These are phyloP conservation scores for Arizona elegans DNA, from an alignment of 2,113 vertebrate species.

Conservation along the genomic window DNA sequence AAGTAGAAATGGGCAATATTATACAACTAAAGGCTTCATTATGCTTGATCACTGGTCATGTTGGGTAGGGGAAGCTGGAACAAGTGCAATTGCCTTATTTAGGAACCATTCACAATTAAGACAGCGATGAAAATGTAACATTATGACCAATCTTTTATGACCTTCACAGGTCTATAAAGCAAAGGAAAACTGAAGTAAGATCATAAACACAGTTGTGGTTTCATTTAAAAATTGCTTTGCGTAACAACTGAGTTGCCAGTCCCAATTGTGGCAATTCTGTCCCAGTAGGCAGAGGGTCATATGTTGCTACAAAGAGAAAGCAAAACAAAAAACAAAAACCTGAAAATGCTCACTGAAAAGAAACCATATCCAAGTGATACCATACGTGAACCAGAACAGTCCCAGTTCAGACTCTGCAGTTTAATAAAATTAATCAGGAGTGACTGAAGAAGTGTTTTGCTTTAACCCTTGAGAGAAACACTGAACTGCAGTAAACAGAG, in stretches of 20 bases:
- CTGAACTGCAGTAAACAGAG: not conserved
- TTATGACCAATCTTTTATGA: not conserved
- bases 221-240: not conserved
- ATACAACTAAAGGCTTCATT: not conserved
- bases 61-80: not conserved
- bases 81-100: not conserved
- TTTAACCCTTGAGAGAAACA: not conserved
- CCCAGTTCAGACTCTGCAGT: not conserved
- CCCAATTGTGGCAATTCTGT: not conserved
- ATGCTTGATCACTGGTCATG: not conserved
- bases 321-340: not conserved
- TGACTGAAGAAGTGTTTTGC: not conserved
- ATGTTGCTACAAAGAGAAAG: not conserved
- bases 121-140: not conserved
- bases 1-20: not conserved
- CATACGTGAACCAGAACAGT: not conserved
- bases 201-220: not conserved
- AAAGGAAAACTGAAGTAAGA: not conserved
- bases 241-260: not conserved
- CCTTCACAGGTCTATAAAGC: not conserved
- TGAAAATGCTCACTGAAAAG: not conserved
- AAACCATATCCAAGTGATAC: not conserved
- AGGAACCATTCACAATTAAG: not conserved
- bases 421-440: not conserved
- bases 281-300: not conserved